Evolutionary conservation across 2,113 vertebrate genomes (phyloP), one percentile per base, ranked within the genome.

Genomic region (Furnarius figulus): DNA sequence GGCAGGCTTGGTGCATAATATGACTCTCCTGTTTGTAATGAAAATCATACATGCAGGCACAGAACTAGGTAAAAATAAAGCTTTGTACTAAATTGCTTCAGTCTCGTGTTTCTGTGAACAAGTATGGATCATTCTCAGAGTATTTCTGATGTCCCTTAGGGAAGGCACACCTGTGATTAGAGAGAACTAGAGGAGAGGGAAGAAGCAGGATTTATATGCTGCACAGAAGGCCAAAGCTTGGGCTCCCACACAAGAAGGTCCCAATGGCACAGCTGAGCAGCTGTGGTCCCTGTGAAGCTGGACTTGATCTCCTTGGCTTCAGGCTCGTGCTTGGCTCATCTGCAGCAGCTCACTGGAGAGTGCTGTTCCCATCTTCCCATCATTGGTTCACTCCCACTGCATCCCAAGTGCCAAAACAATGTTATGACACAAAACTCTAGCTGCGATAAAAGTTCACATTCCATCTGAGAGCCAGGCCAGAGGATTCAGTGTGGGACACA

Each of bases 101-200:
- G 68, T 84, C 66, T 85, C 73, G 20, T 83, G 50, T 78, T 91
- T 94, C 83, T 91, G 78, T 85, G 55, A 93, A 65, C 25, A 50
- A 89, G 66, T 50, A 35, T 77, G 71, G 46, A 50, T 88, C 42
- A 58, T 89, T 95, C 47, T 67, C 61, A 28, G 47, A 80, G 40
- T 59, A 63, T 75, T 85, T 91, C 58, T 85, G 55, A 28, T 61
- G 50, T 83, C 65, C 77, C 86, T 77, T 68, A 93, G 78, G 74
- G 78, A 87, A 82, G 71, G n/a, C 50, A 42, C 84, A 91, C 77
- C 81, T 96, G 76, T 68, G 82, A 86, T 61, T 80, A 77, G n/a
- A 88, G 40, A 76, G 30, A 93, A 85, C 37, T 31, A 4, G 18
- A 90, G 55, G 59, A 89, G 21, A 53, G 40, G 63, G 35, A 76